Percentiles rank a stretch among this genome's conserved stretches.
phyloP scores from a whole-genome alignment of 2,888 invertebrate species.

The Horisme vitalbata region DNA sequence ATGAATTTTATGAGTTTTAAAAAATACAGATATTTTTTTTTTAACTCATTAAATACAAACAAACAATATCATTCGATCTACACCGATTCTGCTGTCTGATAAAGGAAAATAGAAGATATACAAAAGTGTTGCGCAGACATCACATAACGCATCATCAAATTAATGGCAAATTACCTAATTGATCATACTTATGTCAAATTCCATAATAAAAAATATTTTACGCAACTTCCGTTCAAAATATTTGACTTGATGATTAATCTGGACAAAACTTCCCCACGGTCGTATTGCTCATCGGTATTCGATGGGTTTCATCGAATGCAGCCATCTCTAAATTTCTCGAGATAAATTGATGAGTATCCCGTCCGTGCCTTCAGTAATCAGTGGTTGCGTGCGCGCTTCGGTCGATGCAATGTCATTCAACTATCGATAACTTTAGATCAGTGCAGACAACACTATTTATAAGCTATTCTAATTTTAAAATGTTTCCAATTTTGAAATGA shows the following conservation, averaged over 20 bases:
- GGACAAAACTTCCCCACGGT: conserved; percentile 13
- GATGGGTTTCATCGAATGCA: conserved; percentile 13
- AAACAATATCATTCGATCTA: too few species aligned
- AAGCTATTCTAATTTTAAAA: too few species aligned
- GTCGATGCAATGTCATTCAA: conserved; percentile 27
- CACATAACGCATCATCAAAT: too few species aligned
- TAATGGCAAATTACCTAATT: too few species aligned
- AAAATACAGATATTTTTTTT: too few species aligned
- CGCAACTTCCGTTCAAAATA: not conserved
- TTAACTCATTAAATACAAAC: too few species aligned
- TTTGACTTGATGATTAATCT: not conserved
- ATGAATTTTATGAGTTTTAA: too few species aligned
- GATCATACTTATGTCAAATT: too few species aligned
- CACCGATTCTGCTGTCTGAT: too few species aligned
- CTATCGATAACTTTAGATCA: conserved; percentile 27
- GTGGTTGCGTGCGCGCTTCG: conserved; percentile 44
- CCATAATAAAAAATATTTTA: not conserved
- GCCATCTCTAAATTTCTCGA: conserved; percentile 24
- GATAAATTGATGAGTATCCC: conserved; percentile 56
- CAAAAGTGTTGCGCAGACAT: too few species aligned
- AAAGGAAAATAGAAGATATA: too few species aligned
- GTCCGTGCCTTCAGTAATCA: conserved; percentile 51
- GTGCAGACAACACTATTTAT: conserved; percentile 18
- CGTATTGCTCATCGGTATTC: conserved; percentile 7
- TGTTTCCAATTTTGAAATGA: conserved; percentile 10